Conservation (phyloP, 2,888 invertebrate genomes). For the Apotomis betuletana region DNA sequence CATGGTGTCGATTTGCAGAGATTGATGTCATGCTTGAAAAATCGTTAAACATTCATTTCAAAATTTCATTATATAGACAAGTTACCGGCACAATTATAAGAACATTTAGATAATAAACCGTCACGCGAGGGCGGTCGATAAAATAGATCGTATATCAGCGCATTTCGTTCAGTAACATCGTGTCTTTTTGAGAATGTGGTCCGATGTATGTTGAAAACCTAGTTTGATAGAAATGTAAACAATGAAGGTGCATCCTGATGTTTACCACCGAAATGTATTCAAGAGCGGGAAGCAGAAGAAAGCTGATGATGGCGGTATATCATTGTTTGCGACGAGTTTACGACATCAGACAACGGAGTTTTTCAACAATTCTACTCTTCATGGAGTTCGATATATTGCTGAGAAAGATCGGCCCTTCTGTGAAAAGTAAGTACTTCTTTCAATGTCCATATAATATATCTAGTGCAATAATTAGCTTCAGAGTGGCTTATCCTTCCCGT, state of each 20-base stretch:
- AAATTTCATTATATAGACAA: conserved; percentile 27
- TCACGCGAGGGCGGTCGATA: conserved; percentile 67
- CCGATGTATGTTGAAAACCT: not conserved
- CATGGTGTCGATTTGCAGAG: not conserved
- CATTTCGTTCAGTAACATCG: conserved; percentile 51
- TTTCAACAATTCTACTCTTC: conserved; percentile 89
- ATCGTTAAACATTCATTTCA: conserved; percentile 26
- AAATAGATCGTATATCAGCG: conserved; percentile 61
- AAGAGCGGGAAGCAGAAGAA: conserved; percentile 47
- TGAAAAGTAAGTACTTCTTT: conserved; percentile 85
- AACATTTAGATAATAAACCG: conserved; percentile 20
- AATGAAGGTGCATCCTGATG: conserved; percentile 71
- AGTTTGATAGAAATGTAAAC: conserved; percentile 49
- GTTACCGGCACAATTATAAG: not conserved
- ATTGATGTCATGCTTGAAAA: conserved; percentile 18
- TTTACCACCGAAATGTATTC: conserved; percentile 50
- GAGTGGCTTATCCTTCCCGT: too few relatives aligned
- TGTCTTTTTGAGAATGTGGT: conserved; percentile 25
- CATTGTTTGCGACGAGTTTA: conserved; percentile 85
- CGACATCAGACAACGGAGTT: conserved; percentile 88
- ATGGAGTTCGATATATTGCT: conserved; percentile 91
- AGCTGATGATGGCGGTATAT: conserved; percentile 62
- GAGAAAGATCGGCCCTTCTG: conserved; percentile 89
- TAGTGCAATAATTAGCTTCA: too few relatives aligned
- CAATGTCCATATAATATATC: too few relatives aligned